Base-by-base conservation (phyloP, 2,797 vertebrate species). In the Scyliorhinus canicula region DNA sequence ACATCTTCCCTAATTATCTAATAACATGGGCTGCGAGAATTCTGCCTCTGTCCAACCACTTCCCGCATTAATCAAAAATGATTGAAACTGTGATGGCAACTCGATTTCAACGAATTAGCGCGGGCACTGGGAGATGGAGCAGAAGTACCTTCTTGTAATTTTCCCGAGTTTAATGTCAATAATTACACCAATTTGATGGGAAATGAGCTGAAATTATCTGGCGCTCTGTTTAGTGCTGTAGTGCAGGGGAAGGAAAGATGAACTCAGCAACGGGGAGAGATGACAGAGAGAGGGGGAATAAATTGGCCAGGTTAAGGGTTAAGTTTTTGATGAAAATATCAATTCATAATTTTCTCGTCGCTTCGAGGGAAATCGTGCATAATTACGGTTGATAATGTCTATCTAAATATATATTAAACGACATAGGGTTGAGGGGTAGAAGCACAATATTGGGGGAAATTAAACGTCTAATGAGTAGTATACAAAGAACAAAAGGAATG, bases 81-180 rank as follows among this genome's bases (percentile, higher is more conserved):
- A 99, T 99, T 99, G 98, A 98, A 99, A 98, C 98, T 99, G 98
- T 99, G 98, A 98, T 98, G 98, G 98, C 97, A 98, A 98, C 98
- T 98, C 98, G 97, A 98, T 98, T 98, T 98, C 98, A 98, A 98
- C 98, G 98, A 99, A 99, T 99, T 99, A 99, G 97, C 97, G 98
- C 97, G 98, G 98, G 98, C 98, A 98, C 97, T 97, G 97, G 97
- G 98, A 98, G 98, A 98, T 97, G 98, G 97, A 98, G 97, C 97
- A 97, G 98, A 98, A 99, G 98, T 97, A 97, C 97, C 97, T 98
- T 98, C 98, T 99, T 98, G 98, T 98, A 97, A 98, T 98, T 98
- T 98, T 97, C 97, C 98, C 88, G 98, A 98, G 98, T 99, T 98
- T 98, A 98, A 98, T 98, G 98, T 98, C 98, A 97, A 98, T 98